Conservation (phyloP, 2,113 vertebrate species). For the Bujurquina vittata region DNA sequence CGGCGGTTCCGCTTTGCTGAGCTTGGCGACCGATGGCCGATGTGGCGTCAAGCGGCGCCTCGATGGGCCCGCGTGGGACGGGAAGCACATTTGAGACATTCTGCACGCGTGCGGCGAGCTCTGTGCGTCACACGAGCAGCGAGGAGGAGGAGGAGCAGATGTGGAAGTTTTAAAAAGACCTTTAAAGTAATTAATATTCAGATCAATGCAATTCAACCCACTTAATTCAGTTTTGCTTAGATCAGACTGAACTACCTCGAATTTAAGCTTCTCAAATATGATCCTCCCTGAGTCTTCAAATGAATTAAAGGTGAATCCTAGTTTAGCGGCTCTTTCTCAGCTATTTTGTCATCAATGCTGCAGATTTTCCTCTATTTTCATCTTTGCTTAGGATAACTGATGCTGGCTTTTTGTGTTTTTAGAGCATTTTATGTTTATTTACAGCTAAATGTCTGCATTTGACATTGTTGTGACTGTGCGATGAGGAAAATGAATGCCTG, state of each 20-base stretch:
- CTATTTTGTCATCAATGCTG: not conserved
- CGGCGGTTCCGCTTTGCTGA: conserved; percentile 20
- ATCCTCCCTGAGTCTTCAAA: not conserved
- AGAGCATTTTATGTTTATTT: not conserved
- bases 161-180: not conserved
- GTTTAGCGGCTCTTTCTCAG: not conserved
- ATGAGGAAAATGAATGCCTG: not conserved
- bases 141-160: not conserved
- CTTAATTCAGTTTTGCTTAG: not conserved
- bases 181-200: not conserved
- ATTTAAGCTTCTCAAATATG: not conserved
- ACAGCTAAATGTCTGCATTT: not conserved
- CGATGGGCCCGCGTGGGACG: not conserved
- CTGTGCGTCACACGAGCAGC: not conserved
- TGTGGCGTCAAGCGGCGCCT: not conserved
- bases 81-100: conserved; percentile 30
- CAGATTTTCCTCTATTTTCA: not conserved
- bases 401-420: fast-evolving
- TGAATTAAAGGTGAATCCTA: not conserved
- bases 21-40: conserved; percentile 8
- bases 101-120: not conserved
- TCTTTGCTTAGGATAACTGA: not conserved
- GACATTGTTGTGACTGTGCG: not conserved
- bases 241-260: not conserved
- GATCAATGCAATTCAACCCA: not conserved